Evolutionary conservation across 2,888 invertebrate genomes (phyloP), one percentile per base, ranked within the genome.

Genomic region (Caenorhabditis sp.): DNA sequence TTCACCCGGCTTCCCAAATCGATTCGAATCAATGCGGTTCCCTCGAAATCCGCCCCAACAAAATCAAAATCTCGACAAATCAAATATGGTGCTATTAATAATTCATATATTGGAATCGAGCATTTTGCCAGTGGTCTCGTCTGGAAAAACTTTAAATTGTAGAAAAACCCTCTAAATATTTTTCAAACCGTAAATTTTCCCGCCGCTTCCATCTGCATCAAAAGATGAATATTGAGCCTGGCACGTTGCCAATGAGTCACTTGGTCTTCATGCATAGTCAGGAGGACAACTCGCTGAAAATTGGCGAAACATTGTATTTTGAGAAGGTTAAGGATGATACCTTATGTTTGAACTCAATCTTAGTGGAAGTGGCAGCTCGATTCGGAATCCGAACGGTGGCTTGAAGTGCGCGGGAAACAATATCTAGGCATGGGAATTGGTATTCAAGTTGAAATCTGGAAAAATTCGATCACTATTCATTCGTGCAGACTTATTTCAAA

Each of bases 61-160:
- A 81, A 69, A 21, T 68, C 69, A 49, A 75, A 81, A 56, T 78
- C 80, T 2, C 78, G 58, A 8, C 66, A 73, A 43, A 81, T 77
- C 43, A 64, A 54, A 56, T 77, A 81, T 0, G 80, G 80, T 1
- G 78, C 71, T 17, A 65, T 38, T 20, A 77, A 56, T 4, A 81
- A 66, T 14, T 81, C 80, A 26, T 64, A 62, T 0, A 81, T 64
- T 8, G 69, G 70, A 31, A 81, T 60, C 1, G 60, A 31, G 50
- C 75, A 73, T 49, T 75, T 70, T 5, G 77, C 80, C 5, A 81
- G 68, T 1, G 70, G 75, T 36, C 75, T 70, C 4, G 65, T 75
- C 77, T 78, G 68, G 4, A 74, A 71, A 58, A 20, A 27, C 25
- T 20, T 23, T n/a, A n/a, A n/a, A n/a, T n/a, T n/a, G n/a, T n/a